These are phyloP conservation scores for Erebia ligea DNA, from an alignment of 2,888 invertebrate genomes.

Conservation along the genomic window DNA sequence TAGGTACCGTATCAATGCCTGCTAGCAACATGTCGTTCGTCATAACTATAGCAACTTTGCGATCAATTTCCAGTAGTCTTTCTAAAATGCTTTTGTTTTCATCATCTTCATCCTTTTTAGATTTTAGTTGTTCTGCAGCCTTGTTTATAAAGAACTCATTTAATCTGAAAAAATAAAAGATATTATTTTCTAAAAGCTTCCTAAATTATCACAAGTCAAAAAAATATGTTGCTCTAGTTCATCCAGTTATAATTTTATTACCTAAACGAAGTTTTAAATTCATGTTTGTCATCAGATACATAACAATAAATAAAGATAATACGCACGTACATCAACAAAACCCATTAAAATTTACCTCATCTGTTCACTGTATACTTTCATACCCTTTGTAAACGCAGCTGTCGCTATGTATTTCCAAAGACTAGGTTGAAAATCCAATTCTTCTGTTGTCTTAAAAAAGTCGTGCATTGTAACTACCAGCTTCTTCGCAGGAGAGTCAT, in stretches of 20 bases:
- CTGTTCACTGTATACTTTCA: constrained; percentile 53
- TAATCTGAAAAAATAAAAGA: constrained; percentile 44
- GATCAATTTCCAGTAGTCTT: constrained; percentile 82
- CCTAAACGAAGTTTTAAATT: too few relatives aligned
- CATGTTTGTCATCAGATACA: too few relatives aligned
- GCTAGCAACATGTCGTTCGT: constrained; percentile 85
- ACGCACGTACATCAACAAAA: not conserved
- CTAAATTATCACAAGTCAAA: too few relatives aligned
- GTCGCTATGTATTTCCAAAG: constrained; percentile 60
- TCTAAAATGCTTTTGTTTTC: constrained; percentile 82
- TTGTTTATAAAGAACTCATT: constrained; percentile 44
- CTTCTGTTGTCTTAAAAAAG: constrained; percentile 50
- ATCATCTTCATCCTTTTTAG: constrained; percentile 48
- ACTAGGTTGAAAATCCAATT: constrained; percentile 61
- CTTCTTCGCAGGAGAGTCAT: constrained; percentile 59
- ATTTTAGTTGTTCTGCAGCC: constrained; percentile 51
- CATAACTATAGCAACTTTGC: constrained; percentile 84
- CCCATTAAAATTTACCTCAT: constrained; percentile 49
- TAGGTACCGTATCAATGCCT: constrained; percentile 38
- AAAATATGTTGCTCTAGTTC: too few relatives aligned
- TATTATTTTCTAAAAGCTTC: too few relatives aligned
- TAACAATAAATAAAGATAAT: too few relatives aligned
- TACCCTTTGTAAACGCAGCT: constrained; percentile 54
- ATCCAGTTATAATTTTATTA: too few relatives aligned
- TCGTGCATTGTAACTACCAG: constrained; percentile 63